phyloP scores from a whole-genome alignment of 2,113 vertebrate genomes.

The Zeus faber region DNA sequence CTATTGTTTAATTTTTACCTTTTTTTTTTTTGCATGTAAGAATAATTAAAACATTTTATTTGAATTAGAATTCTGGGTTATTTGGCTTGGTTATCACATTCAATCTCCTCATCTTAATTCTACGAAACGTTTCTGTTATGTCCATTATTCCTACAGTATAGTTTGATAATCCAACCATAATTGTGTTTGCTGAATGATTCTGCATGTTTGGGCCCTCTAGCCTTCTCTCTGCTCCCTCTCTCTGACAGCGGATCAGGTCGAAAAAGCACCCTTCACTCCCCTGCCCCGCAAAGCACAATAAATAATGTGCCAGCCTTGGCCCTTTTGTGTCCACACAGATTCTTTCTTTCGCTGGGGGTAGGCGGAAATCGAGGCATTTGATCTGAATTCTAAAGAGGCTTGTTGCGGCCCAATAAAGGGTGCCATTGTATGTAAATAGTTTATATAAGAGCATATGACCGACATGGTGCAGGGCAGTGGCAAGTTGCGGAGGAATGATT shows the following conservation, averaged over 20 bases:
- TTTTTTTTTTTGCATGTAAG: no score
- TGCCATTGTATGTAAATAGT: constrained; percentile 90
- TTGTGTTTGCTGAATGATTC: constrained; percentile 26
- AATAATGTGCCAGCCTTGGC: constrained; percentile 70
- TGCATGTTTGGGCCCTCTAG: constrained; percentile 16
- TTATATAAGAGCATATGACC: constrained; percentile 98
- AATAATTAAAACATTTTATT: no score
- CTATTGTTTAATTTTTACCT: no score
- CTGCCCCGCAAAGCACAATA: constrained; percentile 70
- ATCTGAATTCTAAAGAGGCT: constrained; percentile 96
- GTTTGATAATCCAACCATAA: not conserved
- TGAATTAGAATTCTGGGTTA: no score
- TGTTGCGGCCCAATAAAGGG: constrained; percentile 87
- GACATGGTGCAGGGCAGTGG: constrained; percentile 85
- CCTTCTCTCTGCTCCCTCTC: constrained; percentile 22
- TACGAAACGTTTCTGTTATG: no score
- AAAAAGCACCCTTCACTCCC: constrained; percentile 61
- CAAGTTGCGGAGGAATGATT: constrained; percentile 78
- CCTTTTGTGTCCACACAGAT: constrained; percentile 84
- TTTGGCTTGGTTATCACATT: no score
- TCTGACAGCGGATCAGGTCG: constrained; percentile 48
- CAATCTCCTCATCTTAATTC: no score
- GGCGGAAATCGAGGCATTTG: constrained; percentile 94
- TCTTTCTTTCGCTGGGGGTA: constrained; percentile 81
- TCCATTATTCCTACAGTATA: no score